phyloP scores from a whole-genome alignment of 2,113 vertebrate species.

The human region DNA sequence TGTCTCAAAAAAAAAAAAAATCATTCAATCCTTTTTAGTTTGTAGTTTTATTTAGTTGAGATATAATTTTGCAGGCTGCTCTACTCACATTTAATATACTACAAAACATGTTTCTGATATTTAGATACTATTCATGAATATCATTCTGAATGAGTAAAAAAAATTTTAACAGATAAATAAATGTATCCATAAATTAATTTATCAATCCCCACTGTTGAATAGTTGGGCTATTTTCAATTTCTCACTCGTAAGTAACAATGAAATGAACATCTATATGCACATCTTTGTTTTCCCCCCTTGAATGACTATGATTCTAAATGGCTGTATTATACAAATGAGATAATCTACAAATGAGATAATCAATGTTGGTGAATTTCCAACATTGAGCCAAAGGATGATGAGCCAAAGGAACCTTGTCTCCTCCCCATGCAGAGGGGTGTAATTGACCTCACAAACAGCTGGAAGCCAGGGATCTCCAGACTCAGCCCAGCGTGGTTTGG shows the following conservation, averaged over 20 bases:
- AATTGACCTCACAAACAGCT: background rate
- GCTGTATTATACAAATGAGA: background rate
- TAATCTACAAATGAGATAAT: background rate
- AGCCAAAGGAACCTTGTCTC: background rate
- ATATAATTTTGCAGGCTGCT: background rate
- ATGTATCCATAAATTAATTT: background rate
- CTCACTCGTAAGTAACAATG: background rate
- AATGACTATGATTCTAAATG: background rate
- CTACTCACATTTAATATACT: background rate
- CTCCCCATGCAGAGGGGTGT: no score
- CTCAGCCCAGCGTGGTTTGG: background rate
- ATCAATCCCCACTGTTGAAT: background rate
- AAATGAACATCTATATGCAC: background rate
- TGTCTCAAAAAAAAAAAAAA: background rate
- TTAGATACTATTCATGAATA: conserved; percentile 13
- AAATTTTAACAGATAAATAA: background rate
- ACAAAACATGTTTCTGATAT: background rate
- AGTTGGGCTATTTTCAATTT: background rate
- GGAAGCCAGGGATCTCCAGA: background rate
- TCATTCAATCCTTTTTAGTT: background rate
- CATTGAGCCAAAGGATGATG: no score
- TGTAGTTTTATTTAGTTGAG: background rate
- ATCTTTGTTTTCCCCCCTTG: background rate
- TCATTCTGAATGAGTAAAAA: background rate
- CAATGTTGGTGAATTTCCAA: background rate